These are phyloP conservation scores for Acanthurus leucopareius DNA, from an alignment of 2,797 vertebrate genomes.

Conservation along the genomic window DNA sequence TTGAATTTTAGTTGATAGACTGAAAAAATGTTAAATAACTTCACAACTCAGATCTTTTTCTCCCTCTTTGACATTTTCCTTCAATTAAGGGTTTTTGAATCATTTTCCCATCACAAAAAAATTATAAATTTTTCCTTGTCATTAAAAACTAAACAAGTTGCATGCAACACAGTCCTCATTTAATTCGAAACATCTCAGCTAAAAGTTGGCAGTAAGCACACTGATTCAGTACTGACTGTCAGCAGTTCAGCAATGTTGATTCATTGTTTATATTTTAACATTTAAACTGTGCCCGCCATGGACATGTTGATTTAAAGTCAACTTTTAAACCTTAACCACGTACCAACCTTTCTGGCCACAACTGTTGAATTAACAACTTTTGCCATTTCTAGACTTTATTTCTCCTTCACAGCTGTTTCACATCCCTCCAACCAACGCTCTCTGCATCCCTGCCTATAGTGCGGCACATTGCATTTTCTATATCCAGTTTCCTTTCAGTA, in stretches of 20 bases:
- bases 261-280: background rate
- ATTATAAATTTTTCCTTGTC: background rate
- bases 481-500: constrained; percentile 24
- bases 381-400: constrained; percentile 15
- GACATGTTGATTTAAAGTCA: background rate
- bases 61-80: background rate
- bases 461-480: constrained; percentile 5
- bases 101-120: background rate
- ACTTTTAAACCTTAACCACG: background rate
- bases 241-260: background rate
- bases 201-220: background rate
- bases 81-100: background rate
- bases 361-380: background rate
- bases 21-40: background rate
- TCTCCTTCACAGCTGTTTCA: constrained; percentile 38
- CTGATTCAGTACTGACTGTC: background rate
- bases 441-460: constrained; percentile 13
- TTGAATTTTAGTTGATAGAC: background rate
- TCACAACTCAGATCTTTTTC: background rate
- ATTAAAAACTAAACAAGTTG: background rate
- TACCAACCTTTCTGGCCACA: background rate
- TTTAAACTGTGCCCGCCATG: background rate
- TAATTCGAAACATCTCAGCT: background rate
- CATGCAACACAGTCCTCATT: background rate
- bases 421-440: constrained; percentile 16